Conservation (phyloP, 2,113 vertebrate species). For the Crotalus viridis region DNA sequence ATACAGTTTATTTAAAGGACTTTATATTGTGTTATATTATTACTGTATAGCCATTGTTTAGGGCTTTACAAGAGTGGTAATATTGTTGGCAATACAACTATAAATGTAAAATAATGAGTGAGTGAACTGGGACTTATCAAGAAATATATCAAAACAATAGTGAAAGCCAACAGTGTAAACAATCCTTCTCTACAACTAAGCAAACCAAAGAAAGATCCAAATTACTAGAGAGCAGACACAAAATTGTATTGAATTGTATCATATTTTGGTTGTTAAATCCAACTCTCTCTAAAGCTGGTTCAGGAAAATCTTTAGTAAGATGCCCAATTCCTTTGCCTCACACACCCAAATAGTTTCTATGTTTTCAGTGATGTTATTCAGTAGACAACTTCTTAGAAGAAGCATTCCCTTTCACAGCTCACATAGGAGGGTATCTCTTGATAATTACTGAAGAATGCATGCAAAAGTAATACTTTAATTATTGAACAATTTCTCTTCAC, state of each 20-base stretch:
- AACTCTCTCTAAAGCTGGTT: neutral
- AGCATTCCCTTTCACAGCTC: neutral
- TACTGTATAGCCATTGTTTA: neutral
- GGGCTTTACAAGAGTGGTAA: neutral
- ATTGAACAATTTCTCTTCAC: neutral
- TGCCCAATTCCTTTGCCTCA: neutral
- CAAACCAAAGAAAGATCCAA: neutral
- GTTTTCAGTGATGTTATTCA: neutral
- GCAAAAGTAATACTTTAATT: neutral
- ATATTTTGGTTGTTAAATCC: neutral
- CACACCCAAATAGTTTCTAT: neutral
- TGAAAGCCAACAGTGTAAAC: neutral
- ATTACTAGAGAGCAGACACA: neutral
- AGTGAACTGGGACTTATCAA: neutral
- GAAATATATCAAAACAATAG: neutral
- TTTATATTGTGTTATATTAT: neutral
- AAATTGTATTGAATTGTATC: neutral
- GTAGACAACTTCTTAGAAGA: neutral
- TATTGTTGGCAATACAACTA: neutral
- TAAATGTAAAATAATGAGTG: neutral
- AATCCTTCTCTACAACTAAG: neutral
- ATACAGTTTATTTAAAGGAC: neutral
- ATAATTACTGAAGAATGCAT: neutral
- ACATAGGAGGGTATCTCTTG: neutral
- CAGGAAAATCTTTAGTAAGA: neutral